Conservation (phyloP, 2,113 vertebrate species). For the Neolamprologus longior region DNA sequence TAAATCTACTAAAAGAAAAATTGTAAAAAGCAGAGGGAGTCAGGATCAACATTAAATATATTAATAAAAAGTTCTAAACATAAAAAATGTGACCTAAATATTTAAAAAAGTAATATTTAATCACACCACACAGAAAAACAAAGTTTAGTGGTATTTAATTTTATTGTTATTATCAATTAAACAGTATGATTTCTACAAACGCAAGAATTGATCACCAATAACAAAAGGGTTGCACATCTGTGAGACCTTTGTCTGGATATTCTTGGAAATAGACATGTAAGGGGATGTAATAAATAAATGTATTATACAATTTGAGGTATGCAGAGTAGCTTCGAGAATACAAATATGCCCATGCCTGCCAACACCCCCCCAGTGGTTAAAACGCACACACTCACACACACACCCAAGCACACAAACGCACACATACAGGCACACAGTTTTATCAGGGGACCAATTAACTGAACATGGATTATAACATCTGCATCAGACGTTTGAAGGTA, state of each 20-base stretch:
- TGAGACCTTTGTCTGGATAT: slow-evolving; percentile 51
- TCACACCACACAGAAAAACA: not conserved
- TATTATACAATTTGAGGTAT: slow-evolving; percentile 68
- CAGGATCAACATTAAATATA: not conserved
- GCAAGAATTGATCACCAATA: slow-evolving; percentile 63
- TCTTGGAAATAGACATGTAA: slow-evolving; percentile 57
- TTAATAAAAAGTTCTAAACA: not conserved
- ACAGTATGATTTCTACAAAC: slow-evolving; percentile 67
- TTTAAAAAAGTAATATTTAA: not conserved
- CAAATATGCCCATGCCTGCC: slow-evolving; percentile 36
- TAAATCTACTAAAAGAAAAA: not conserved
- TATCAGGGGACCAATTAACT: slow-evolving; percentile 15
- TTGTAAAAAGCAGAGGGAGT: not conserved
- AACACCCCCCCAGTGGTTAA: not conserved
- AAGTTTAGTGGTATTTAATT: slow-evolving; percentile 21
- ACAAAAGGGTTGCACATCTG: slow-evolving; percentile 62
- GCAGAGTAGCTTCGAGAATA: slow-evolving; percentile 58
- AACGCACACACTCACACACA: not conserved
- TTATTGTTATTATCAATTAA: slow-evolving; percentile 57
- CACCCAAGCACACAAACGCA: not conserved
- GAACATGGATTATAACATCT: slow-evolving; percentile 35
- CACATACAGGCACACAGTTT: slow-evolving; percentile 21
- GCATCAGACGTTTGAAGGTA: slow-evolving; percentile 1
- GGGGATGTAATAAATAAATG: slow-evolving; percentile 57
- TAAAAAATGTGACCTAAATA: not conserved